Conservation (phyloP, 2,113 vertebrate genomes). For the Heloderma charlesbogerti region DNA sequence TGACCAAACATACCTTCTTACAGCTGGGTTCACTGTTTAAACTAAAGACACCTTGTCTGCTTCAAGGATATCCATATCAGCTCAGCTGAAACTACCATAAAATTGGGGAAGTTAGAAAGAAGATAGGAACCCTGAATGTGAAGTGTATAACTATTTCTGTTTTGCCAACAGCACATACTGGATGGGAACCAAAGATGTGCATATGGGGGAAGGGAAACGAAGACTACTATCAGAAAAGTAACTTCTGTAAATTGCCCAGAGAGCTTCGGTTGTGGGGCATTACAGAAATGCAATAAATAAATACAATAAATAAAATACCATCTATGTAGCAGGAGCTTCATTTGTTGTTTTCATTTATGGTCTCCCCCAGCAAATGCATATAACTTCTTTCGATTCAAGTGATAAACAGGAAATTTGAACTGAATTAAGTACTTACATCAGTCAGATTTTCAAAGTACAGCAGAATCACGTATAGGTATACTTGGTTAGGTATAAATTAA, state of each 20-base stretch:
- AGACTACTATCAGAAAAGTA: background rate
- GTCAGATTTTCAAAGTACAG: background rate
- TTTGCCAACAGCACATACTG: constrained; percentile 23
- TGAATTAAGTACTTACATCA: background rate
- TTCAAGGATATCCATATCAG: constrained; percentile 64
- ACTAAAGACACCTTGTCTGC: constrained; percentile 53
- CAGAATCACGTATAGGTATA: background rate
- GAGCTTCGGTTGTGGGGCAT: too few relatives aligned
- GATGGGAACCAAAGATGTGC: background rate
- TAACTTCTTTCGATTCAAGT: background rate
- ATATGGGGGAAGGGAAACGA: background rate
- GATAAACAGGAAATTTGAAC: background rate
- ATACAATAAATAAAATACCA: too few relatives aligned
- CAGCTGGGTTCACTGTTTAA: constrained; percentile 59
- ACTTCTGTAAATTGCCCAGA: too few relatives aligned
- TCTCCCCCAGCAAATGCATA: background rate
- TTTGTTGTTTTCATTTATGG: background rate
- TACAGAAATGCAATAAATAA: too few relatives aligned
- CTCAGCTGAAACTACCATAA: constrained; percentile 61
- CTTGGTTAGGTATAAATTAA: background rate
- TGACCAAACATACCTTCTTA: constrained; percentile 62
- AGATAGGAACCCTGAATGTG: constrained; percentile 46
- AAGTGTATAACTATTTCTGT: constrained; percentile 40
- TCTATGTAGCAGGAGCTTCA: background rate
- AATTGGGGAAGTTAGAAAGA: constrained; percentile 53